These are phyloP conservation scores for Staurois parvus DNA, from an alignment of 2,797 vertebrate species.

Conservation along the genomic window DNA sequence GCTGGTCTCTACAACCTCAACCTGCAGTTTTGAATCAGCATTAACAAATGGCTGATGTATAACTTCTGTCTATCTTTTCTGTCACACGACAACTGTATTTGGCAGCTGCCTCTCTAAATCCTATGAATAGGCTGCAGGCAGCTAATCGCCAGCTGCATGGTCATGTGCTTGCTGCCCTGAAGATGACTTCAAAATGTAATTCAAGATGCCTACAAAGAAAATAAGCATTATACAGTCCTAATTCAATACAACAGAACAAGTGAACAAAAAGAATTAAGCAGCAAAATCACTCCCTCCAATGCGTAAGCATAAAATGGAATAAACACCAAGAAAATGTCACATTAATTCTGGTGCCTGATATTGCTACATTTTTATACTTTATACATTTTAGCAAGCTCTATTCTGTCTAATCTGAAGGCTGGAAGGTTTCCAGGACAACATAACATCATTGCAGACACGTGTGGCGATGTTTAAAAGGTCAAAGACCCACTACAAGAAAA, in stretches of 20 bases:
- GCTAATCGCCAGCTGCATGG: conserved; percentile 49
- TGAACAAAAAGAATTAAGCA: neutral
- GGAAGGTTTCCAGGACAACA: neutral
- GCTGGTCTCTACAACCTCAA: no score
- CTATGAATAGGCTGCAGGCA: conserved; percentile 42
- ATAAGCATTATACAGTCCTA: neutral
- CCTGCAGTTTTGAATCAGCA: neutral
- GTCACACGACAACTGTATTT: conserved; percentile 34
- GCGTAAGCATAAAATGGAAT: neutral
- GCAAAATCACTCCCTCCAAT: neutral
- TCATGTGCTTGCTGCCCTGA: conserved; percentile 46
- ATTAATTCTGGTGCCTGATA: neutral
- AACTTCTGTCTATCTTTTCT: conserved; percentile 21
- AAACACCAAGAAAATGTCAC: neutral
- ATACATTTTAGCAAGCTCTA: neutral
- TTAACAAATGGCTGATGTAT: conserved; percentile 10
- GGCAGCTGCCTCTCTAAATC: conserved; percentile 36
- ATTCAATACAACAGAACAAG: neutral
- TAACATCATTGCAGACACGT: neutral
- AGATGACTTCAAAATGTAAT: conserved; percentile 44
- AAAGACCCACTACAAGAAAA: neutral
- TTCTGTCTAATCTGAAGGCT: neutral
- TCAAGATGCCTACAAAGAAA: conserved; percentile 41
- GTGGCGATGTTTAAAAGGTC: neutral
- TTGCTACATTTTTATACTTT: neutral